Percentiles rank a stretch among this genome's conserved stretches.
These are phyloP conservation scores for Saccostrea cuccullata DNA, from an alignment of 1,140 invertebrate species.

Conservation along the genomic window DNA sequence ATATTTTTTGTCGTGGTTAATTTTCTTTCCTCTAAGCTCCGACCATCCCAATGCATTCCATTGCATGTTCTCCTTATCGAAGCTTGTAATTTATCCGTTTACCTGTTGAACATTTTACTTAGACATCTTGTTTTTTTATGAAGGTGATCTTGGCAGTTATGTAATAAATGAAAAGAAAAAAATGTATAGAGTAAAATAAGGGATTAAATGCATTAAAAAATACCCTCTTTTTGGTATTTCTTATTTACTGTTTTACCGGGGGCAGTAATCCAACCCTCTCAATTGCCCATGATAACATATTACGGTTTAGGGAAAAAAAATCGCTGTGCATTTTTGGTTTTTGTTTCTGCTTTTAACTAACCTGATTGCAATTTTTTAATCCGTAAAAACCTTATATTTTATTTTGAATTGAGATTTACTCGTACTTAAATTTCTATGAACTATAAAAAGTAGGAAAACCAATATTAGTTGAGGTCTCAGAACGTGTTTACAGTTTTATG, in stretches of 20 bases:
- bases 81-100: not conserved
- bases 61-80: not conserved
- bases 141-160: not conserved
- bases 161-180: not conserved
- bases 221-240: not conserved
- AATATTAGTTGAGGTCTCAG: conserved; percentile 21
- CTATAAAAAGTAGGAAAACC: conserved; percentile 4
- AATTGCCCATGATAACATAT: not conserved
- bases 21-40: not conserved
- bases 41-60: not conserved
- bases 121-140: not conserved
- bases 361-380: not conserved
- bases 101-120: not conserved
- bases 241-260: not conserved
- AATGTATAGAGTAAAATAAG: not conserved
- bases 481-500: not conserved
- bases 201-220: not conserved
- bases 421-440: not conserved
- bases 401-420: not conserved
- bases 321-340: not conserved
- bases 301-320: not conserved
- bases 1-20: not conserved
- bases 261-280: not conserved
- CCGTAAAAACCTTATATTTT: not conserved
- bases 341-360: not conserved